Base-by-base conservation (phyloP, 1,140 invertebrate species). In the Caerostris extrusa region DNA sequence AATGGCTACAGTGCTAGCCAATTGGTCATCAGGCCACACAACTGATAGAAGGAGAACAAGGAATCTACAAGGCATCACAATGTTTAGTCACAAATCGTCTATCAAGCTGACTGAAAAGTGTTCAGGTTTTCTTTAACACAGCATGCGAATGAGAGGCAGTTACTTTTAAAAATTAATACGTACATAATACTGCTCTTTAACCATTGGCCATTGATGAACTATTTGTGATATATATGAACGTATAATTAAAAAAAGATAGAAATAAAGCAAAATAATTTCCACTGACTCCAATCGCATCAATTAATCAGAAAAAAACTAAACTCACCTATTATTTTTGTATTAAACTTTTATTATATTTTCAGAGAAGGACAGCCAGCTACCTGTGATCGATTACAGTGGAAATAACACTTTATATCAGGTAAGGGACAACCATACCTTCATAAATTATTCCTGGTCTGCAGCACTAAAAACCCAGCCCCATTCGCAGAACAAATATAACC, bases 351-450 rank as follows among this genome's bases (percentile, higher is more conserved):
- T 12, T 50, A 3, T 10, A 50, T 77, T 71, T 77, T 77, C 71
- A 14, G 71, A 77, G 19, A 77, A 34, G 34, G 34, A 0, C 34
- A 2, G 34, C 50, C 69, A 2, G 5, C 7, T 3, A 34, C 3
- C 34, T n/a, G 17, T 85, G 82, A 85, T 58, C 57, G 83, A 85
- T 57, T 60, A 5, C 56, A 34, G 56, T 58, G 19, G 83, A 5
- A 85, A 85, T 85, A 85, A 85, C 83, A 85, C 83, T 85, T 58
- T 85, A 85, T 85, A 85, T 34, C 83, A 85, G n/a, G 57, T 58
- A 34, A 58, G 83, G 19, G 57, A 85, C 83, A 85, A 19, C 7
- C 12, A 19, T 81, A 4, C 83, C 83, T 50, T 58, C 58, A 85
- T 85, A 85, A 85, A 85, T 85, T 85, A 85, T 85, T 85, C 83